Conservation (phyloP, 2,888 invertebrate genomes). For the Conomelus anceps region DNA sequence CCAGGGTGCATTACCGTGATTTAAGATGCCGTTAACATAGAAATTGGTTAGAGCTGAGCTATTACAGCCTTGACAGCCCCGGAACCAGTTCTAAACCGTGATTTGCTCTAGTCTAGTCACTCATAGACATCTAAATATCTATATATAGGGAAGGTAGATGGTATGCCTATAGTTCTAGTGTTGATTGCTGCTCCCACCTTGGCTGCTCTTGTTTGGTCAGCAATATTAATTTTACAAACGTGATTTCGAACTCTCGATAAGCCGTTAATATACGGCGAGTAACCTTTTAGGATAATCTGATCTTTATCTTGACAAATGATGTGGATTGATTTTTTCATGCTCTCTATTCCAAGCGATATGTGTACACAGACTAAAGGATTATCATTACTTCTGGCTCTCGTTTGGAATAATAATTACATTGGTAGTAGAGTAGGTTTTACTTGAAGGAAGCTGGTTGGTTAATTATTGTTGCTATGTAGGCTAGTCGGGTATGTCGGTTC, state of each 20-base stretch:
- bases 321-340: background rate
- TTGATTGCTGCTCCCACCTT: background rate
- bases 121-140: background rate
- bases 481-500: background rate
- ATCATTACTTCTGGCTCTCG: background rate
- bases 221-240: background rate
- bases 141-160: background rate
- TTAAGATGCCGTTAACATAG: background rate
- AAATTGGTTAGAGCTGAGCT: background rate
- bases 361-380: background rate
- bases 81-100: background rate
- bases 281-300: background rate
- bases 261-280: background rate
- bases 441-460: too few species aligned
- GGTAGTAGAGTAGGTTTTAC: background rate
- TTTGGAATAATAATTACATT: background rate
- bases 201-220: background rate
- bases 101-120: background rate
- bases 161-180: background rate
- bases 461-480: too few species aligned
- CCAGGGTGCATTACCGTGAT: background rate
- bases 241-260: background rate
- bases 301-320: background rate
- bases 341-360: background rate
- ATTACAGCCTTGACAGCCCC: background rate